Conservation (phyloP, 1,140 invertebrate species). For the Colletes gigas region DNA sequence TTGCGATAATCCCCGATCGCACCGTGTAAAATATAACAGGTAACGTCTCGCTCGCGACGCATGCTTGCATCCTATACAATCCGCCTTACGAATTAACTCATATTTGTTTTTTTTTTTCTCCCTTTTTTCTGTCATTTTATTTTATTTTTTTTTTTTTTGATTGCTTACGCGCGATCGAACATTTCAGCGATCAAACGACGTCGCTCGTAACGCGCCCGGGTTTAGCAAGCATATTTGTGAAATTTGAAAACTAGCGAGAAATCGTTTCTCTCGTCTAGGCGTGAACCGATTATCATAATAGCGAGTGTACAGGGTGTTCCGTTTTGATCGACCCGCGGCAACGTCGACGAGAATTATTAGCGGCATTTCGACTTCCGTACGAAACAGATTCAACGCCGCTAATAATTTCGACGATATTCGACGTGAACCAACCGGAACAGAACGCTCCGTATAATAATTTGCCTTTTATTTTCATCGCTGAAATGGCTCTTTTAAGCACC, state of each 20-base stretch:
- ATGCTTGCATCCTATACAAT: constrained; percentile 46
- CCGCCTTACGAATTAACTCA: constrained; percentile 32
- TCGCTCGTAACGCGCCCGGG: not conserved
- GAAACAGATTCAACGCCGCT: too few relatives aligned
- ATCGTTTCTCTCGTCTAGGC: too few relatives aligned
- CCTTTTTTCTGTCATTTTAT: not conserved
- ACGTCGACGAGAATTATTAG: not conserved
- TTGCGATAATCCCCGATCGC: not conserved
- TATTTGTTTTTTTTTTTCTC: not conserved
- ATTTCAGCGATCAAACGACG: constrained; percentile 47
- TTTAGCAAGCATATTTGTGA: not conserved
- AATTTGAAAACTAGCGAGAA: not conserved
- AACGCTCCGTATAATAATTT: too few relatives aligned
- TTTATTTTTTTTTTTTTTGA: constrained; percentile 44
- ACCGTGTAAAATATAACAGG: constrained; percentile 11
- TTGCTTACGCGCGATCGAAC: constrained; percentile 55
- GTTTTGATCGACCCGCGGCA: not conserved
- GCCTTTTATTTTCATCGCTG: constrained; percentile 9
- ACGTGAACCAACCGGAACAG: not conserved
- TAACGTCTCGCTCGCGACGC: constrained; percentile 15
- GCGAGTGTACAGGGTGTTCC: not conserved
- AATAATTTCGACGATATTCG: not conserved
- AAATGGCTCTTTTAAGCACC: constrained; percentile 41
- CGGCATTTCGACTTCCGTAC: too few relatives aligned
- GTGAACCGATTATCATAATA: not conserved